A percentile compares a stretch with the other conserved stretches of the same genome.
phyloP scores from a whole-genome alignment of 1,140 invertebrate species.

The Cardiocondyla obscurior region DNA sequence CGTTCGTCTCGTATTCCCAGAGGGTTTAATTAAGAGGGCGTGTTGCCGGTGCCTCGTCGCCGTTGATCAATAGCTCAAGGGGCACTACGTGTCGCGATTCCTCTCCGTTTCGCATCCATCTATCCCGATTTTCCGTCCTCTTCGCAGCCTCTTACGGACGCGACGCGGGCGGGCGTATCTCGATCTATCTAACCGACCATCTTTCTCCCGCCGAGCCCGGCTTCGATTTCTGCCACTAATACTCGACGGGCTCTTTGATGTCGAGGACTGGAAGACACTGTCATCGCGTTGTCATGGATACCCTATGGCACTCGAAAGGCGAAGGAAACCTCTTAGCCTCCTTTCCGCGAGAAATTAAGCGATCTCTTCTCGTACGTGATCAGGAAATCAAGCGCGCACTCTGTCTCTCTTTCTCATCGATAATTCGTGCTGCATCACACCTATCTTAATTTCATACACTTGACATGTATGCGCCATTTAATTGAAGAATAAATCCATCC shows the following conservation, averaged over 20 bases:
- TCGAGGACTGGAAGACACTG: slow-evolving; percentile 58
- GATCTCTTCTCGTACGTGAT: slow-evolving; percentile 23
- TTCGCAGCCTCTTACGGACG: slow-evolving; percentile 37
- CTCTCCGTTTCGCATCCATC: slow-evolving; percentile 51
- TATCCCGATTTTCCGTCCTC: slow-evolving; percentile 27
- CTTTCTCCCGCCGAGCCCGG: slow-evolving; percentile 6
- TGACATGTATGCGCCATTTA: not conserved
- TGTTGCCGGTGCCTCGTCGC: slow-evolving; percentile 74
- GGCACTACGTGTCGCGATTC: slow-evolving; percentile 38
- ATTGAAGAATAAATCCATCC: slow-evolving; percentile 1
- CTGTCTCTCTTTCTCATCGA: slow-evolving; percentile 51
- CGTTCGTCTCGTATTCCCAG: slow-evolving; percentile 73
- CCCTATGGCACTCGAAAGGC: slow-evolving; percentile 28
- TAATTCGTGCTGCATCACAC: slow-evolving; percentile 20
- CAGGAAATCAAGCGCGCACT: not conserved
- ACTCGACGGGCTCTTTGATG: slow-evolving; percentile 69
- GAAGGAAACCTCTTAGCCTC: slow-evolving; percentile 2
- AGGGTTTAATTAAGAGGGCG: slow-evolving; percentile 81
- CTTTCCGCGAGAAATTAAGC: slow-evolving; percentile 58
- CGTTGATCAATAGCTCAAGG: slow-evolving; percentile 78
- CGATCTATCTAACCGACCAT: slow-evolving; percentile 43
- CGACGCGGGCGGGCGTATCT: slow-evolving; percentile 14
- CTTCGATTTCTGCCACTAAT: slow-evolving; percentile 70
- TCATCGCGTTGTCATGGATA: slow-evolving; percentile 68
- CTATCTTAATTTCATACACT: not conserved